Evolutionary conservation across 2,113 vertebrate species (phyloP), one percentile per base, ranked within the genome.

Genomic region (Gracilinanus agilis): DNA sequence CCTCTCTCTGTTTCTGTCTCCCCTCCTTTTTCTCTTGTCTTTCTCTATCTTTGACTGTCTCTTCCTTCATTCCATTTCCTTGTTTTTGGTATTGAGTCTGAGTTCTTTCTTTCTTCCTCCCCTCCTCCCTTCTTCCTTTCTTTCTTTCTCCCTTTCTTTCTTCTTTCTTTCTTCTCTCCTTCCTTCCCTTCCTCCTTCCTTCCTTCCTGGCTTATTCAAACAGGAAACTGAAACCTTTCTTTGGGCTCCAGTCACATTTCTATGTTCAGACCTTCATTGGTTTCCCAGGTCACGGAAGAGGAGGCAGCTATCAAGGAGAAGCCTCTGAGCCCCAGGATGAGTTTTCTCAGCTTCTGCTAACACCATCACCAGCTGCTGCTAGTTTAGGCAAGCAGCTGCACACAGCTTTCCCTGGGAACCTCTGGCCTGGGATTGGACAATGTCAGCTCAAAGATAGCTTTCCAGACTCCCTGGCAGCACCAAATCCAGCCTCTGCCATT

Each of bases 271-370:
- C 0, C 89, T 58, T 90, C 55, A 53, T 90, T 3, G 24, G n/a
- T 53, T 95, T 95, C 93, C 94, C 92, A 88, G 93, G 92, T 91
- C 91, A 55, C 88, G 5, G 16, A 96, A 40, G n/a, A 40, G 54
- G 53, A 67, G 93, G 55, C 83, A 29, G 55, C 55, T 93, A 83
- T 94, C 92, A 92, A 95, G 96, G 40, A 91, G 90, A 93, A 61
- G 44, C 88, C 90, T 16, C 49, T 53, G 88, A 83, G 90, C 55
- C 19, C 0, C 56, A 0, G 56, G 54, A 21, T 93, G 88, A 55
- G 90, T 96, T 54, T 44, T 94, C 94, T 54, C 27, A 23, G 94
- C 90, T 40, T 55, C 94, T 92, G 54, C 54, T 0, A 13, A 54
- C 40, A 92, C 24, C 23, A 0, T 61, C 91, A 95, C 67, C 21